Conservation (phyloP, 2,113 vertebrate genomes). For the Amphilophus citrinellus region DNA sequence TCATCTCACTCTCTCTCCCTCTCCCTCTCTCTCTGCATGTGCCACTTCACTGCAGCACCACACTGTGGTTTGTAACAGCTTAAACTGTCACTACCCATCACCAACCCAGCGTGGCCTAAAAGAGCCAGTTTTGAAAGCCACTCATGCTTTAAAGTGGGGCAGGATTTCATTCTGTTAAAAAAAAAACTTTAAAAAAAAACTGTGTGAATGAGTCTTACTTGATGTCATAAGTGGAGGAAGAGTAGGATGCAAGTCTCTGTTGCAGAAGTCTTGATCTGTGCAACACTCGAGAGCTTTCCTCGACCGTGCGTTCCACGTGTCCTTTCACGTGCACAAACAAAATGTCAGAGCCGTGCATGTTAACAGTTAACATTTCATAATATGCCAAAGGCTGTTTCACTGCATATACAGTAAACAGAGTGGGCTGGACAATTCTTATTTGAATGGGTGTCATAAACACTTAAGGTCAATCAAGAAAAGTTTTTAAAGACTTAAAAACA, state of each 20-base stretch:
- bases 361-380: constrained; percentile 7
- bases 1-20: constrained; percentile 59
- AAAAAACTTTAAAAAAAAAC: constrained; percentile 13
- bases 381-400: not conserved
- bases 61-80: constrained; percentile 77
- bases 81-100: constrained; percentile 78
- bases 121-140: constrained; percentile 34
- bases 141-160: constrained; percentile 29
- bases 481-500: constrained; percentile 30
- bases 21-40: constrained; percentile 37
- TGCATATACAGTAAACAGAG: constrained; percentile 1
- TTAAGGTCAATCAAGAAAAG: constrained; percentile 17
- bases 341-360: not conserved
- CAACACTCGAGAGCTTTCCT: constrained; percentile 93
- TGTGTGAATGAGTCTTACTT: constrained; percentile 79
- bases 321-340: constrained; percentile 74
- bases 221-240: constrained; percentile 88
- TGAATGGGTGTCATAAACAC: constrained; percentile 41
- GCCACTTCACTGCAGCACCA: constrained; percentile 66
- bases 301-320: constrained; percentile 87
- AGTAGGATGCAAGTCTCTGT: constrained; percentile 90
- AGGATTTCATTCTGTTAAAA: constrained; percentile 36
- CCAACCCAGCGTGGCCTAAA: constrained; percentile 23
- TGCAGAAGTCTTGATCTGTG: constrained; percentile 93
- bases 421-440: not conserved